Percentiles rank a stretch among this genome's conserved stretches.
Evolutionary conservation across 2,797 vertebrate genomes (phyloP).

Genomic region (Crax fasciolata): DNA sequence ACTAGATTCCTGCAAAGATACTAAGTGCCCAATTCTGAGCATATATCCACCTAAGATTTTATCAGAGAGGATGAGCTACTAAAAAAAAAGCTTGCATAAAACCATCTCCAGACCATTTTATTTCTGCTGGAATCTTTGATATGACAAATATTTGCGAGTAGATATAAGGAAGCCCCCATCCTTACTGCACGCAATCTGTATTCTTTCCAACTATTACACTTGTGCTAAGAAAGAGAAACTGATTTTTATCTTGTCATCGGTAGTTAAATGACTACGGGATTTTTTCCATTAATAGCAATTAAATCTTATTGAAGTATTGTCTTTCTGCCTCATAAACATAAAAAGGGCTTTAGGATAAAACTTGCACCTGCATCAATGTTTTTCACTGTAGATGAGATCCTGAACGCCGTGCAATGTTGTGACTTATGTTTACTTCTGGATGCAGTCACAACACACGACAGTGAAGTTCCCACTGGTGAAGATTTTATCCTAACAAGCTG

Average conservation of each 20-base stretch:
- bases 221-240: background rate
- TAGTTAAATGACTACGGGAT: background rate
- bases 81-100: background rate
- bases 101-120: background rate
- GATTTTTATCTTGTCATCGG: background rate
- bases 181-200: background rate
- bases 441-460: background rate
- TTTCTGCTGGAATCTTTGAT: background rate
- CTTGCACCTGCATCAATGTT: background rate
- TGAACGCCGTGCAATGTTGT: rapidly evolving
- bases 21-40: background rate
- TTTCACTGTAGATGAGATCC: background rate
- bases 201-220: background rate
- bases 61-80: background rate
- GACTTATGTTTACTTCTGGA: background rate
- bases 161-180: background rate
- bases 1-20: background rate
- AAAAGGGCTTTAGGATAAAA: background rate
- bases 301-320: background rate
- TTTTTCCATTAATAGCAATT: background rate
- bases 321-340: background rate
- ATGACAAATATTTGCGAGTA: background rate
- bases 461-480: background rate
- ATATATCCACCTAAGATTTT: rapidly evolving
- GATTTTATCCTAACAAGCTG: background rate